A percentile compares a stretch with the other conserved stretches of the same genome.
Conservation (phyloP, 2,113 vertebrate species). For the Grammomys surdaster region DNA sequence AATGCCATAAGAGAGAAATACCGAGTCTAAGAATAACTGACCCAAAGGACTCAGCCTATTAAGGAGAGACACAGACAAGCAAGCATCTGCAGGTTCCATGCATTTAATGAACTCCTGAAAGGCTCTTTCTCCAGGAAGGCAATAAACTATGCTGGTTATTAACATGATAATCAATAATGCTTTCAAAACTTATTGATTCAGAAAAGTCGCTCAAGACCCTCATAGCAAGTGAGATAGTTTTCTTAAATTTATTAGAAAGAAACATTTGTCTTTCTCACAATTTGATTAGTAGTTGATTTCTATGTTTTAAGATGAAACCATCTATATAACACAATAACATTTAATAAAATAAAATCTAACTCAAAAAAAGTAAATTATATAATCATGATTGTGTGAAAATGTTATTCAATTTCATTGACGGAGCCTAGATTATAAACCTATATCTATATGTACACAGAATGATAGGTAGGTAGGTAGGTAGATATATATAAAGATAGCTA, state of each 20-base stretch:
- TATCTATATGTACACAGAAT: background rate
- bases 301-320: slow-evolving; percentile 22
- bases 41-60: slow-evolving; percentile 95
- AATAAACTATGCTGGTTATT: slow-evolving; percentile 62
- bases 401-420: background rate
- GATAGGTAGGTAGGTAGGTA: background rate
- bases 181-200: slow-evolving; percentile 60
- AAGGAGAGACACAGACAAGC: slow-evolving; percentile 82
- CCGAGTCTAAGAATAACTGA: slow-evolving; percentile 99
- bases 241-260: slow-evolving; percentile 44
- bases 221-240: slow-evolving; percentile 6
- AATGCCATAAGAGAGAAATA: slow-evolving; percentile 99
- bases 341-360: slow-evolving; percentile 13
- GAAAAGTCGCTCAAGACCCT: slow-evolving; percentile 20
- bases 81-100: slow-evolving; percentile 80
- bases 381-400: background rate
- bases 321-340: background rate
- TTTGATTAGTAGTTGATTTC: background rate
- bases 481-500: background rate
- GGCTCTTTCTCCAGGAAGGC: slow-evolving; percentile 25
- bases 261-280: slow-evolving; percentile 31
- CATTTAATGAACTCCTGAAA: slow-evolving; percentile 78
- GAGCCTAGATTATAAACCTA: background rate
- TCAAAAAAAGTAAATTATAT: slow-evolving; percentile 20
- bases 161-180: slow-evolving; percentile 64